Evolutionary conservation across 2,888 invertebrate species (phyloP).

Genomic region (Habroteleia sp.): DNA sequence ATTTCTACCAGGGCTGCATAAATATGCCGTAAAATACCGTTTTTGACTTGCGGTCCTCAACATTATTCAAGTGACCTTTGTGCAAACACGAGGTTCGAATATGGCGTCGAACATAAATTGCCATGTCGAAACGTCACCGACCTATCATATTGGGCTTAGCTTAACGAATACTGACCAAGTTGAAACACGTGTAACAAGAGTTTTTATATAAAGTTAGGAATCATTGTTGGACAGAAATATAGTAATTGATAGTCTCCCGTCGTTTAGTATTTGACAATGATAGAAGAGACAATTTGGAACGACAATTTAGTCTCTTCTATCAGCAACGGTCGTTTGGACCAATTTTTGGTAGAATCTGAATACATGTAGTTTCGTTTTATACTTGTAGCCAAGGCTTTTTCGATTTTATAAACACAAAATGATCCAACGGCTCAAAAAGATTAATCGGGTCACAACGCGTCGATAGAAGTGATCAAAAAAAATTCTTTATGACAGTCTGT

Average conservation of each 20-base stretch:
- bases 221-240: constrained; percentile 27
- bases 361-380: constrained; percentile 21
- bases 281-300: constrained; percentile 25
- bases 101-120: constrained; percentile 11
- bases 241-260: constrained; percentile 41
- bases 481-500: too few relatives aligned
- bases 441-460: too few relatives aligned
- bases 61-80: constrained; percentile 24
- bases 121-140: constrained; percentile 18
- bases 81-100: constrained; percentile 5
- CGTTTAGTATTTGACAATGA: constrained; percentile 23
- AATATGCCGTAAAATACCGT: too few relatives aligned
- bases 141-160: constrained; percentile 35
- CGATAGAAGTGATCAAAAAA: too few relatives aligned
- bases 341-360: constrained; percentile 13
- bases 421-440: too few relatives aligned
- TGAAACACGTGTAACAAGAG: constrained; percentile 41
- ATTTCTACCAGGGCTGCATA: too few relatives aligned
- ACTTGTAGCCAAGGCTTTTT: constrained; percentile 11
- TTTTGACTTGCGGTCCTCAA: too few relatives aligned
- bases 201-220: constrained; percentile 51
- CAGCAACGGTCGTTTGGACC: constrained; percentile 16
- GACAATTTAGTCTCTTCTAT: constrained; percentile 3
- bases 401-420: constrained; percentile 16
- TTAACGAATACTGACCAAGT: constrained; percentile 37